phyloP scores from a whole-genome alignment of 2,888 invertebrate species.

The Mythimna vitellina region DNA sequence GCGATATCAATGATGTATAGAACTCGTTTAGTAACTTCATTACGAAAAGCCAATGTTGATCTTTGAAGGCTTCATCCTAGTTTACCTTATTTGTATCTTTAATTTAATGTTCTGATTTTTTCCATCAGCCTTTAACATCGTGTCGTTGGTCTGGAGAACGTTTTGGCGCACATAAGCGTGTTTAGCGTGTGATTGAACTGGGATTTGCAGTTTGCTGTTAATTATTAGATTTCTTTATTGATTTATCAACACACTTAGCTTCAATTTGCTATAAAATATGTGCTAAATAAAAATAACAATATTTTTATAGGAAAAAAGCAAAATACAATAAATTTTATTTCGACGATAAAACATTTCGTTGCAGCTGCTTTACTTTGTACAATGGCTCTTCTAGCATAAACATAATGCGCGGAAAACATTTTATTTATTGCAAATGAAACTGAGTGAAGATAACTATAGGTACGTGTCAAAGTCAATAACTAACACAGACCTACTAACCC shows the following conservation, averaged over 20 bases:
- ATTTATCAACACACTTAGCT: slow-evolving; percentile 1
- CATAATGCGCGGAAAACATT: neutral
- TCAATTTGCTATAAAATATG: neutral
- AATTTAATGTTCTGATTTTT: slow-evolving; percentile 32
- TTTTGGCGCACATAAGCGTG: slow-evolving; percentile 8
- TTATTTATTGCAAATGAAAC: slow-evolving; percentile 10
- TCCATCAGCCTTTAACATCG: slow-evolving; percentile 36
- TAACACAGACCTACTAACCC: slow-evolving; percentile 62
- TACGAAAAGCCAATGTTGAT: slow-evolving; percentile 49
- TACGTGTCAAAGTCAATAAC: slow-evolving; percentile 25
- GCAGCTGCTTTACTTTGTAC: slow-evolving; percentile 8
- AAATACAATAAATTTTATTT: slow-evolving; percentile 10
- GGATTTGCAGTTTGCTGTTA: slow-evolving; percentile 10
- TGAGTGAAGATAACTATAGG: slow-evolving; percentile 21
- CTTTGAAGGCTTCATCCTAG: slow-evolving; percentile 60
- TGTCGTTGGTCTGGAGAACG: slow-evolving; percentile 10
- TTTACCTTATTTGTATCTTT: slow-evolving; percentile 57
- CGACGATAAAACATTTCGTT: slow-evolving; percentile 7
- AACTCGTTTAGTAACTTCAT: slow-evolving; percentile 36
- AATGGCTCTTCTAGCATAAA: slow-evolving; percentile 11
- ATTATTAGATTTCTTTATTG: slow-evolving; percentile 4
- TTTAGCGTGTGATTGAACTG: neutral
- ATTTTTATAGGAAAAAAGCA: neutral
- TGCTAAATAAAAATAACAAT: slow-evolving; percentile 9
- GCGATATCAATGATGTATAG: slow-evolving; percentile 31